Evolutionary conservation across 2,797 vertebrate genomes (phyloP).

Genomic region (Amazonetta brasiliensis): DNA sequence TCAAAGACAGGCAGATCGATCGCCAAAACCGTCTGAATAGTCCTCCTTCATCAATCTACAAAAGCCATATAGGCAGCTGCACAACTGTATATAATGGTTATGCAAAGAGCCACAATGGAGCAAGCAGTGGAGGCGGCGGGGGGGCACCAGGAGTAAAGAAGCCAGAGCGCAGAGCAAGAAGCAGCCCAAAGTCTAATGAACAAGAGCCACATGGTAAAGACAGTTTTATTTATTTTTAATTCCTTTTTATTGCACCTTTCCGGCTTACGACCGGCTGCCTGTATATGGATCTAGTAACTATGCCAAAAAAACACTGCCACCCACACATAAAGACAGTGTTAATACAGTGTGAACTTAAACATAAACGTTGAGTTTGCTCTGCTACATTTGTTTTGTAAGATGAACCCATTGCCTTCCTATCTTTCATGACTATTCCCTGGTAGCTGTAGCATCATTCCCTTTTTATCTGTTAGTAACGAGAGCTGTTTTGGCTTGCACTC

Average conservation of each 20-base stretch:
- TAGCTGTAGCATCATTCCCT: neutral
- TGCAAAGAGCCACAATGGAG: constrained; percentile 82
- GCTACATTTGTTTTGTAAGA: constrained; percentile 7
- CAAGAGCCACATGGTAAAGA: constrained; percentile 90
- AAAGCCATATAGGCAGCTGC: constrained; percentile 84
- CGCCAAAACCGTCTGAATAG: constrained; percentile 95
- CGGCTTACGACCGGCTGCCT: neutral
- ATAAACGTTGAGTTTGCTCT: neutral
- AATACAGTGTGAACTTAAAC: neutral
- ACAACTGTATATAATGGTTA: constrained; percentile 90
- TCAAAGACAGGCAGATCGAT: constrained; percentile 92
- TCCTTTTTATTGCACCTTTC: constrained; percentile 48
- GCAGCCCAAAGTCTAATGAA: constrained; percentile 93
- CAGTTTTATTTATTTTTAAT: constrained; percentile 16
- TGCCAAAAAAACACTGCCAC: neutral
- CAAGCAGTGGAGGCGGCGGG: constrained; percentile 68
- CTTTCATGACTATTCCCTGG: neutral
- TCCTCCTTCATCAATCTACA: constrained; percentile 91
- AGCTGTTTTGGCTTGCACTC: fast-evolving
- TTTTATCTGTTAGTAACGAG: neutral
- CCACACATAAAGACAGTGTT: neutral
- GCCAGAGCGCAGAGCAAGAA: constrained; percentile 87
- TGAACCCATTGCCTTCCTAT: neutral
- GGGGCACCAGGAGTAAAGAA: constrained; percentile 86
- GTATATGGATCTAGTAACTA: neutral